phyloP scores from a whole-genome alignment of 2,888 invertebrate species.

The Drosophila histrio region DNA sequence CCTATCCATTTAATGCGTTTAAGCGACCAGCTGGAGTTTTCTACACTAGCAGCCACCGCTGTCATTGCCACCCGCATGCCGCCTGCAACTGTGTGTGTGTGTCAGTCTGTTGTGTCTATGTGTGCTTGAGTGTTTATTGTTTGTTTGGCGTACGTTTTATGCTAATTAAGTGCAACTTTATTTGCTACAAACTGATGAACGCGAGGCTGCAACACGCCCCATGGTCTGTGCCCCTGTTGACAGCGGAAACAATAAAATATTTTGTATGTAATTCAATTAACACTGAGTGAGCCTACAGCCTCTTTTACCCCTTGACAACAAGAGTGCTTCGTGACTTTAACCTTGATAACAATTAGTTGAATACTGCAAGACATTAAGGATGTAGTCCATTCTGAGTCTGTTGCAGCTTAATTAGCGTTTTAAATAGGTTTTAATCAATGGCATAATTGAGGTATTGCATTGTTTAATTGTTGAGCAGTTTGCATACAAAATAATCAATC shows the following conservation, averaged over 20 bases:
- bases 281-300: slow-evolving; percentile 7
- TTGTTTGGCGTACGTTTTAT: slow-evolving; percentile 55
- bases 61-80: slow-evolving; percentile 48
- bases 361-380: not conserved
- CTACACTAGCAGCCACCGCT: not conserved
- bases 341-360: slow-evolving; percentile 12
- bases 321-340: slow-evolving; percentile 2
- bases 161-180: slow-evolving; percentile 77
- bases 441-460: too few species aligned
- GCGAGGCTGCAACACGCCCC: slow-evolving; percentile 22
- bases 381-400: not conserved
- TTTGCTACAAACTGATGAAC: slow-evolving; percentile 24
- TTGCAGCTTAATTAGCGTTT: not conserved
- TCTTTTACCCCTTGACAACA: not conserved
- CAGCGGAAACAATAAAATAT: slow-evolving; percentile 18
- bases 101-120: slow-evolving; percentile 8
- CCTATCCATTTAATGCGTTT: slow-evolving; percentile 30
- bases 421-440: not conserved
- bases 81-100: slow-evolving; percentile 13
- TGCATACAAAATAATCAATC: too few species aligned
- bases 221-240: slow-evolving; percentile 4
- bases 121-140: slow-evolving; percentile 25
- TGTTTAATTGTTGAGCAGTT: too few species aligned
- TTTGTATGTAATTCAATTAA: slow-evolving; percentile 66
- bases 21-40: slow-evolving; percentile 48